Evolutionary conservation across 2,888 invertebrate species (phyloP), one percentile per base, ranked within the genome.

Genomic region (Erpobdella octoculata): DNA sequence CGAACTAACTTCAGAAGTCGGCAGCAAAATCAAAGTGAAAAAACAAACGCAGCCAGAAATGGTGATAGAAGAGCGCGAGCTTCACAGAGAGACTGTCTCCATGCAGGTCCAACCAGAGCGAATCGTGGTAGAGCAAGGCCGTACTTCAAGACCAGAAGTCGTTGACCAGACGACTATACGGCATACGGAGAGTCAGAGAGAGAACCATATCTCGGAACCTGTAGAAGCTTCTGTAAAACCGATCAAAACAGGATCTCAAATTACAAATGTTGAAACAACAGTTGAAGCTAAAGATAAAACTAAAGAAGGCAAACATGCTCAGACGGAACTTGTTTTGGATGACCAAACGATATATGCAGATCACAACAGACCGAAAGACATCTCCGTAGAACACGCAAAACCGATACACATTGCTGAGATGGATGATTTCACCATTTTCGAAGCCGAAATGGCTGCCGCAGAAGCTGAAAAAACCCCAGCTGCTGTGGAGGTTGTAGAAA

Each of bases 341-440:
- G 67, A 67, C n/a, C 33, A 33, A n/a, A 2, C 18, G 18, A 37
- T 67, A n/a, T 67, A 46, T 46, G 48, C 38, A 33, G 69, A 69
- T 28, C 53, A 58, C n/a, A 69, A 69, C 37, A 69, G 35, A 31
- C 53, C 69, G 12, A 69, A 69, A 36, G 46, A 69, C 9, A 69
- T 69, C 37, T n/a, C 33, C 31, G 12, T 69, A n/a, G 58, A 28
- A 6, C 69, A 69, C 31, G 69, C 58, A 36, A 35, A 58, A 6
- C 33, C 46, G 21, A 36, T 48, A 18, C 38, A 67, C 9, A 28
- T 67, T 12, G 31, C 41, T 28, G 41, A 38, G 31, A 18, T 67
- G 9, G 46, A 67, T 41, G 31, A 37, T 28, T n/a, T 41, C n/a
- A n/a, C 41, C 8, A 3, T 67, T 8, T 48, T 31, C 15, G 67